Conservation (phyloP, 2,888 invertebrate genomes). For the Sympetrum striolatum region DNA sequence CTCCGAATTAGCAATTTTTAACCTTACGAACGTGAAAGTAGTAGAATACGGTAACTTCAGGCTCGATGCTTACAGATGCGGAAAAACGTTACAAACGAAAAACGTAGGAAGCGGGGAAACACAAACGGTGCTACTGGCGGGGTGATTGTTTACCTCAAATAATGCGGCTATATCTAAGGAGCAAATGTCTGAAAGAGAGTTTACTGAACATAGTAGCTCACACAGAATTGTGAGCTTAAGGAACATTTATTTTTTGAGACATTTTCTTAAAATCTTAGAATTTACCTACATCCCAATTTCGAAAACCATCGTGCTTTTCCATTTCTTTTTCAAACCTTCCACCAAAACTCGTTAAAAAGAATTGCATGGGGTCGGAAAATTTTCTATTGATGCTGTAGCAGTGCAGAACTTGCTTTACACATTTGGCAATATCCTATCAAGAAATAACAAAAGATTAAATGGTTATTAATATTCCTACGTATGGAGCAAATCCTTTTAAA, state of each 20-base stretch:
- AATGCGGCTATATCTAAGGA: too few relatives aligned
- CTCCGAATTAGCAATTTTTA: neutral
- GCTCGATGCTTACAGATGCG: neutral
- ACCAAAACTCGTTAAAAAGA: constrained; percentile 81
- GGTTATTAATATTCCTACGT: neutral
- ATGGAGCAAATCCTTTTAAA: neutral
- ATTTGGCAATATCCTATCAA: constrained; percentile 78
- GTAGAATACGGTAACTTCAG: neutral
- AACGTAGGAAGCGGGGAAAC: neutral
- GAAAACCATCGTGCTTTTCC: constrained; percentile 83
- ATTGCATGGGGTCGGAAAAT: constrained; percentile 77
- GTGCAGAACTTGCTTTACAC: constrained; percentile 87
- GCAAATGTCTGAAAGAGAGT: too few relatives aligned
- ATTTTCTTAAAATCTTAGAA: neutral
- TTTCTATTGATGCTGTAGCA: constrained; percentile 92
- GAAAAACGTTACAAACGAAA: neutral
- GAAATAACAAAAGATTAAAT: constrained; percentile 45
- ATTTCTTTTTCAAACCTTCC: constrained; percentile 78
- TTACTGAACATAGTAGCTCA: too few relatives aligned
- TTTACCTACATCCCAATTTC: constrained; percentile 87
- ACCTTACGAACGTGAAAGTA: neutral
- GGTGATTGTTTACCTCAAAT: too few relatives aligned
- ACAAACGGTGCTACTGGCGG: neutral
- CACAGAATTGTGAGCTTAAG: too few relatives aligned
- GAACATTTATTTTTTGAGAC: neutral